Conservation (phyloP, 2,888 invertebrate genomes). For the Poecilus cupreus region DNA sequence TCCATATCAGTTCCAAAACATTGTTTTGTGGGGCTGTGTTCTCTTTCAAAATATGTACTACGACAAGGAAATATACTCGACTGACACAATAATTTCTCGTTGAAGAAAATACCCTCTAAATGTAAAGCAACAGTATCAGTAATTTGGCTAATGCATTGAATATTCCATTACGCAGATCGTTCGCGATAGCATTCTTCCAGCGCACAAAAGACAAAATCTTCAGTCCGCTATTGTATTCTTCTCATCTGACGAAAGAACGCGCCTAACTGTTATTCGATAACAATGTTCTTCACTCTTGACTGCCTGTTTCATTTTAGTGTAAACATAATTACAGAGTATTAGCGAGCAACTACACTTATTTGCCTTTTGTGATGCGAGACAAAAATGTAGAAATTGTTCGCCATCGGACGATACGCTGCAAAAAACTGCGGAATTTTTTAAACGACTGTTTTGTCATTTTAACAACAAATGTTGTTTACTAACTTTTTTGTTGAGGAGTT, state of each 20-base stretch:
- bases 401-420: background rate
- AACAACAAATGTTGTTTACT: slow-evolving; percentile 6
- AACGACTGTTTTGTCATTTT: slow-evolving; percentile 18
- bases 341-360: slow-evolving; percentile 29
- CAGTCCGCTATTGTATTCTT: background rate
- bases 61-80: too few species aligned
- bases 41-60: too few species aligned
- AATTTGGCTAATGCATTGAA: background rate
- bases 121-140: too few species aligned
- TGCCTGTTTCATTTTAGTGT: slow-evolving; percentile 44
- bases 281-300: slow-evolving; percentile 46
- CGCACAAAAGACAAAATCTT: background rate
- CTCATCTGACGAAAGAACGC: background rate
- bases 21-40: too few species aligned
- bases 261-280: slow-evolving; percentile 44
- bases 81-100: too few species aligned
- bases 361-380: slow-evolving; percentile 51
- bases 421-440: slow-evolving; percentile 20
- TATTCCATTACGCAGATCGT: background rate
- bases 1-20: too few species aligned
- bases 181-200: background rate
- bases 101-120: too few species aligned
- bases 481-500: slow-evolving; percentile 18
- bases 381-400: slow-evolving; percentile 38
- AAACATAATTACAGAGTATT: slow-evolving; percentile 53